Conservation (phyloP, 2,888 invertebrate species). For the Halictus quadricinctus region DNA sequence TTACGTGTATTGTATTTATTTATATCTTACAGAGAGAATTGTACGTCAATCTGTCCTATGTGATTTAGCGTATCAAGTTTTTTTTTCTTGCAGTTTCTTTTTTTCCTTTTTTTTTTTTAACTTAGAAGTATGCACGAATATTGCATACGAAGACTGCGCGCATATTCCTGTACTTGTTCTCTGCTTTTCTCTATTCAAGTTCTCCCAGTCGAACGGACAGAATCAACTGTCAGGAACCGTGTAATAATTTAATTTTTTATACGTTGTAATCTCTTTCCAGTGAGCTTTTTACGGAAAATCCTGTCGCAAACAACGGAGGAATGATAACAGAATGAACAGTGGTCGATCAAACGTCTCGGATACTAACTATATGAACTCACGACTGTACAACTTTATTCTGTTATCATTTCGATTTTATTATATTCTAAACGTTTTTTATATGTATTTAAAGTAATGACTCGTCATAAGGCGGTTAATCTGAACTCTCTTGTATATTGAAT, state of each 20-base stretch:
- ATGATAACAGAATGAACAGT: constrained; percentile 31
- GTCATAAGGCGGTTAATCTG: constrained; percentile 8
- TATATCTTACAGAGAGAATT: constrained; percentile 69
- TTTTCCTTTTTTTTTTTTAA: constrained; percentile 30
- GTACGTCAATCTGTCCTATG: constrained; percentile 76
- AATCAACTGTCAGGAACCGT: background rate
- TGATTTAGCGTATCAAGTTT: constrained; percentile 51
- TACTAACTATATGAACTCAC: background rate
- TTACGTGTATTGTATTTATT: constrained; percentile 77
- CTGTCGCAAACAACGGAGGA: constrained; percentile 5
- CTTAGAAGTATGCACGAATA: constrained; percentile 26
- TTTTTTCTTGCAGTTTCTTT: background rate
- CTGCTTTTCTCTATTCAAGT: constrained; percentile 13
- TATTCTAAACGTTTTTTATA: constrained; percentile 30
- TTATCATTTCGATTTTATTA: constrained; percentile 26
- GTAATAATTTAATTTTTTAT: constrained; percentile 43
- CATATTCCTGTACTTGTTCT: constrained; percentile 19
- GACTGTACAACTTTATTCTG: constrained; percentile 20
- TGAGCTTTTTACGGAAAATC: constrained; percentile 18
- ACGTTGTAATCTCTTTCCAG: constrained; percentile 24
- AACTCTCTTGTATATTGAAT: constrained; percentile 48
- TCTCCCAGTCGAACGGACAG: constrained; percentile 13
- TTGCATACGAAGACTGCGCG: constrained; percentile 23
- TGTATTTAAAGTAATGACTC: constrained; percentile 31
- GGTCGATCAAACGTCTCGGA: constrained; percentile 1